Base-by-base conservation (phyloP, 2,113 vertebrate species). In the Callipepla californica region DNA sequence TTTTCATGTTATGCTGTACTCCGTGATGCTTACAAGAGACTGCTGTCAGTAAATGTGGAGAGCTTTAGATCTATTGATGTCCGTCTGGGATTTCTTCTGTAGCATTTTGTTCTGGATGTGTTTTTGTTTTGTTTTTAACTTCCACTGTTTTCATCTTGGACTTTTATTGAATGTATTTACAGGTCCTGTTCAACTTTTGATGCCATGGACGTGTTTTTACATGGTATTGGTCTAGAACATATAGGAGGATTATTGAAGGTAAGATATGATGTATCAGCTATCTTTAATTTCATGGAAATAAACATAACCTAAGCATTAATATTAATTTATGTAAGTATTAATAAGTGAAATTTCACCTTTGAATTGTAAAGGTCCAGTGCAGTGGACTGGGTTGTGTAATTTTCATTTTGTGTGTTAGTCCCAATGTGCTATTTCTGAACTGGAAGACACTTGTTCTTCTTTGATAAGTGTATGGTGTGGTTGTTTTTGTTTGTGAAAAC, bases 121-220 rank as follows among this genome's bases (percentile, higher is more conserved):
- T 69, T 25, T 34, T 22, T 58, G 30, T 32, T n/a, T n/a, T 8
- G 40, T 6, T 53, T 30, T 34, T 25, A 7, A 42, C 77, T 90
- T 79, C 20, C 3, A 16, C 7, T 55, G 3, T 13, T 74, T 66
- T 45, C 12, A 58, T 73, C 23, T 65, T 6, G 0, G 67, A 3
- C 90, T 34, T 30, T 94, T 19, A 34, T 57, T 53, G 25, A 48
- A 53, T 96, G n/a, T 87, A 47, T 95, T 92, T 97, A 13, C 94
- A 99, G 98, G 95, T 98, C 93, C 34, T 96, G 50, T 92, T 97
- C 97, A 93, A 44, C 94, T 48, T 97, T 98, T 68, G 97, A 97
- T 97, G 99, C 98, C 61, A 75, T 99, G 63, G 98, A 98, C 89
- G 95, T 99, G 72, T 97, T 99, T 96, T 98, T 99, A 40, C 98